Evolutionary conservation across 2,797 vertebrate genomes (phyloP), one percentile per base, ranked within the genome.

Genomic region (Cirrhinus molitorella): DNA sequence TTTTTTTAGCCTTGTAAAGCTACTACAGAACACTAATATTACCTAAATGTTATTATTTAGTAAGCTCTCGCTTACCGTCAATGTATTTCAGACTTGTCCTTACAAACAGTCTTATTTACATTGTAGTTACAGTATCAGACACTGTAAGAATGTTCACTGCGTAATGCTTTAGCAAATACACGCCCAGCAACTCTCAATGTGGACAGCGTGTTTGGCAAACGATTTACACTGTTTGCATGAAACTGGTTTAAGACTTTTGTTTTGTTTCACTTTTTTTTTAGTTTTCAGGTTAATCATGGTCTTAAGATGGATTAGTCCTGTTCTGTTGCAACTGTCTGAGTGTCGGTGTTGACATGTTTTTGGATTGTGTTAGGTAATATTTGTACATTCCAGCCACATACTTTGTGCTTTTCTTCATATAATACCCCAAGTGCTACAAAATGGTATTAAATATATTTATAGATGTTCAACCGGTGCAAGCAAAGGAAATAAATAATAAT

Each of bases 191-290:
- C 81, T 49, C 34, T 82, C 40, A 77, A 59, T 74, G 34, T 59
- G 74, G 49, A 55, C 25, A n/a, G 37, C 7, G 21, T 86, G 85
- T 87, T 87, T 86, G 80, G 65, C 67, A 65, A 68, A 81, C 59
- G 21, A 82, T 66, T 77, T 73, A 53, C 81, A 67, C 65, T 78
- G 79, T 85, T 83, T 86, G 75, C 61, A 40, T 85, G 82, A 65
- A 84, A 79, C 84, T 68, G 71, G 66, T 47, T 77, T 82, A 28
- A 59, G 71, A 49, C 28, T 10, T 84, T 80, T 59, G 53, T 76
- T 23, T 80, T 49, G 59, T 86, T 83, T 89, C 85, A 88, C 87
- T 88, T 87, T 88, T 88, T 88, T 79, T 43, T 34, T 34, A 85
- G 81, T 61, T 85, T 61, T 40, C 57, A 71, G 80, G 34, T 74